These are phyloP conservation scores for Patella caerulea DNA, from an alignment of 2,888 invertebrate species.

Conservation along the genomic window DNA sequence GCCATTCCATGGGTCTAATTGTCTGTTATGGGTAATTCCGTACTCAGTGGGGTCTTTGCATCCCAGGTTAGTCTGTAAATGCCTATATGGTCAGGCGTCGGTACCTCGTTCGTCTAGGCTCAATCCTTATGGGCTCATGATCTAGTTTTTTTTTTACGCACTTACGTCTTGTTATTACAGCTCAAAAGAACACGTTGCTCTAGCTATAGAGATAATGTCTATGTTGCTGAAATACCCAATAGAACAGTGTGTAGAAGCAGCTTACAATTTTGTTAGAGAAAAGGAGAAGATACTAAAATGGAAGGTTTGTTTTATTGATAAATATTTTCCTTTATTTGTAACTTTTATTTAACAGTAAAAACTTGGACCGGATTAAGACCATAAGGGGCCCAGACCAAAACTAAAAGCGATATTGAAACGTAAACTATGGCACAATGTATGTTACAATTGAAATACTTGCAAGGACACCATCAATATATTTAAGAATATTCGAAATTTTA, in stretches of 20 bases:
- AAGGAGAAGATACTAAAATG: conserved; percentile 38
- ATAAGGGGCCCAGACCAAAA: no score
- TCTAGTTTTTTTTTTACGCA: no score
- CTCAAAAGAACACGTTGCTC: conserved; percentile 23
- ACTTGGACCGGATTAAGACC: neutral
- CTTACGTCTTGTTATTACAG: conserved; percentile 3
- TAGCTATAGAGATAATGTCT: conserved; percentile 27
- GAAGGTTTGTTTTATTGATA: conserved; percentile 32
- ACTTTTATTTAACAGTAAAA: neutral
- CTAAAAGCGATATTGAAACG: no score
- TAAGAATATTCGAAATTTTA: no score
- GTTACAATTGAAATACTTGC: neutral
- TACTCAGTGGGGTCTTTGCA: no score
- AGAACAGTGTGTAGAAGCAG: conserved; percentile 23
- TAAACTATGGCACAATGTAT: no score
- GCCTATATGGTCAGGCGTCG: no score
- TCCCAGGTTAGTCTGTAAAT: no score
- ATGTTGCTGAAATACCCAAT: conserved; percentile 21
- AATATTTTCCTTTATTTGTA: neutral
- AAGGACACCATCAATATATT: neutral
- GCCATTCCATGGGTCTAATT: no score
- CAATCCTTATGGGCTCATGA: no score
- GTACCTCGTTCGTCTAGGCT: no score
- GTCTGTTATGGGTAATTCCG: no score
- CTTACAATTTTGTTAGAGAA: conserved; percentile 21